These are phyloP conservation scores for Aleiodes testaceus DNA, from an alignment of 2,888 invertebrate species.

Conservation along the genomic window DNA sequence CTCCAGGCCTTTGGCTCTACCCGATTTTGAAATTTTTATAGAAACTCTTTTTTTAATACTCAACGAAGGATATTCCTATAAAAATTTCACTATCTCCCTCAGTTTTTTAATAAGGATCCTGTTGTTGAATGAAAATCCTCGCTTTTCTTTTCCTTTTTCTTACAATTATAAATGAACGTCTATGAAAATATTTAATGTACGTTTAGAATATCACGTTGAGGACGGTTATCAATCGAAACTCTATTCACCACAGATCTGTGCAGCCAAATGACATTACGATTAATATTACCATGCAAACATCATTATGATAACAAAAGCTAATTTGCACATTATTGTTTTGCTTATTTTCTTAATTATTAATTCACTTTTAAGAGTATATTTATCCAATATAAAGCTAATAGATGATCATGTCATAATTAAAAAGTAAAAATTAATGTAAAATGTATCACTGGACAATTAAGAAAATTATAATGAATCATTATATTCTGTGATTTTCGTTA, in stretches of 20 bases:
- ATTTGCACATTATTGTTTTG: constrained; percentile 31
- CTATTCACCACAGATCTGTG: not conserved
- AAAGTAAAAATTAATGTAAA: constrained; percentile 7
- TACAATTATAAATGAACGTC: no score
- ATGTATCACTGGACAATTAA: constrained; percentile 28
- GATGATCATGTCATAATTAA: not conserved
- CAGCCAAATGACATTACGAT: constrained; percentile 4
- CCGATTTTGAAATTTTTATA: not conserved
- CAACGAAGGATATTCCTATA: not conserved
- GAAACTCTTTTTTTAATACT: constrained; percentile 23
- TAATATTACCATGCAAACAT: constrained; percentile 39
- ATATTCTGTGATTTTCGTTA: no score
- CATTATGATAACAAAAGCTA: no score
- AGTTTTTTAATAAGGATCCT: not conserved
- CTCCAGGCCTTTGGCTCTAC: constrained; percentile 66
- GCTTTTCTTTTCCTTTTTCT: no score
- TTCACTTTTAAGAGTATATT: not conserved
- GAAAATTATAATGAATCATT: constrained; percentile 41
- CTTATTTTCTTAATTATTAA: constrained; percentile 50
- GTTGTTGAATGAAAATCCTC: no score
- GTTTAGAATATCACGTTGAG: no score
- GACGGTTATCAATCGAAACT: not conserved
- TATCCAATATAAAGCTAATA: constrained; percentile 29
- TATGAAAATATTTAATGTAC: no score
- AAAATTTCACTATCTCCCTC: not conserved